Base-by-base conservation (phyloP, 2,797 vertebrate species). In the Eidolon dupreanum region DNA sequence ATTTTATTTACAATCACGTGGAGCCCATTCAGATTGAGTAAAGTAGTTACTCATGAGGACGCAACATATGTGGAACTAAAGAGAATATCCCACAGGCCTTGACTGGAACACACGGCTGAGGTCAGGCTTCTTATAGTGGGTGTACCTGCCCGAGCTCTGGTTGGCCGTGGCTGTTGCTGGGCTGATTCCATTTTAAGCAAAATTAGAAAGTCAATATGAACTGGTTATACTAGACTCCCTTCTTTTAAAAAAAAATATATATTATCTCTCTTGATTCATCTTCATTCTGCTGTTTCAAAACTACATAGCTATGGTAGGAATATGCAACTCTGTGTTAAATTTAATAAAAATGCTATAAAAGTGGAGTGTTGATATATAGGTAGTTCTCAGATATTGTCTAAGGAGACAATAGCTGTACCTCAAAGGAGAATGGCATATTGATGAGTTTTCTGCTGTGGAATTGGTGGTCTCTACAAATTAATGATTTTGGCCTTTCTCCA, bases 181-280 rank as follows among this genome's bases (percentile, higher is more conserved):
- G 98, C 97, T 66, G 88, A 96, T 97, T 98, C 79, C 95, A 87
- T 96, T 97, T 97, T 93, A 97, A 97, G 97, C 96, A 97, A 97
- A 98, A 98, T 97, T 97, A 97, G 97, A 96, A 98, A 98, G 98
- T 97, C 93, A 74, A 59, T 97, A 92, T 95, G 96, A 98, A 97
- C 97, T 92, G 97, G 97, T 98, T 97, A 89, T 95, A 98, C 97
- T 61, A 97, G 98, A 97, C 89, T 97, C 96, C 86, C 96, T 98
- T 96, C 97, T 97, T 97, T 93, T 12, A 96, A 91, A 49, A 41
- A 82, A 41, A 46, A 63, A 77, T 28, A 61, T 28, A 61, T 28
- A 51, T 81, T 92, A 71, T 96, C 66, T 97, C 85, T 97, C 95
- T 96, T 95, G 96, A 97, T 98, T 98, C 97, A 97, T 97, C 94